phyloP scores from a whole-genome alignment of 2,797 vertebrate genomes.

The Helostoma temminkii region DNA sequence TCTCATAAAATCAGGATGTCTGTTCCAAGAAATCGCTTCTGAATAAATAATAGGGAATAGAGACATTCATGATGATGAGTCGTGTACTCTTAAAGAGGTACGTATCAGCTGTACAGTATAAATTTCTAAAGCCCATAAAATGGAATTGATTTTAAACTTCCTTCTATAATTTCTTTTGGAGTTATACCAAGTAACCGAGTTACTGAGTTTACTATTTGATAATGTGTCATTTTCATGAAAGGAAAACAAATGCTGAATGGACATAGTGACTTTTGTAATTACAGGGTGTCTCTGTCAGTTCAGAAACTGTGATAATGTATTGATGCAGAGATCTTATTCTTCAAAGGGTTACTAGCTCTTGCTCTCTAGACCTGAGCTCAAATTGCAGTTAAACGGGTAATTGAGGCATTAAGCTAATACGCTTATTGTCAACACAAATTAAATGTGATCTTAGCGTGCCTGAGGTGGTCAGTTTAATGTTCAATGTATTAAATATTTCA shows the following conservation, averaged over 20 bases:
- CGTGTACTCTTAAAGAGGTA: not conserved
- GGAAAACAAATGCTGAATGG: constrained; percentile 5
- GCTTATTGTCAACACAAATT: not conserved
- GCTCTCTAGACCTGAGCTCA: not conserved
- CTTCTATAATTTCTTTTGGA: not conserved
- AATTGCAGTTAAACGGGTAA: not conserved
- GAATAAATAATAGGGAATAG: not conserved
- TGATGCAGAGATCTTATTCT: not conserved
- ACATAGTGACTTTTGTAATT: not conserved
- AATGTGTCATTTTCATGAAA: constrained; percentile 24
- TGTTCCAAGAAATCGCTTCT: not conserved
- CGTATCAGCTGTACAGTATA: not conserved
- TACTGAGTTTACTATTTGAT: constrained; percentile 1
- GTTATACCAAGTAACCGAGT: constrained; percentile 6
- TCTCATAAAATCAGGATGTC: constrained; percentile 16
- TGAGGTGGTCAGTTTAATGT: not conserved
- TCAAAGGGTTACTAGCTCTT: not conserved
- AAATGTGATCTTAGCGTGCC: not conserved
- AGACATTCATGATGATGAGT: not conserved
- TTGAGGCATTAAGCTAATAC: not conserved
- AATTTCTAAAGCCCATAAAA: not conserved
- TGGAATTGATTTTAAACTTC: not conserved
- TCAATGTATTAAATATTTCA: not conserved
- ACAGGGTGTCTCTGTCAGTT: not conserved
- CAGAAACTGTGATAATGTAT: not conserved